Conservation (phyloP, 2,888 invertebrate species). For the Rhamnusium bicolor region DNA sequence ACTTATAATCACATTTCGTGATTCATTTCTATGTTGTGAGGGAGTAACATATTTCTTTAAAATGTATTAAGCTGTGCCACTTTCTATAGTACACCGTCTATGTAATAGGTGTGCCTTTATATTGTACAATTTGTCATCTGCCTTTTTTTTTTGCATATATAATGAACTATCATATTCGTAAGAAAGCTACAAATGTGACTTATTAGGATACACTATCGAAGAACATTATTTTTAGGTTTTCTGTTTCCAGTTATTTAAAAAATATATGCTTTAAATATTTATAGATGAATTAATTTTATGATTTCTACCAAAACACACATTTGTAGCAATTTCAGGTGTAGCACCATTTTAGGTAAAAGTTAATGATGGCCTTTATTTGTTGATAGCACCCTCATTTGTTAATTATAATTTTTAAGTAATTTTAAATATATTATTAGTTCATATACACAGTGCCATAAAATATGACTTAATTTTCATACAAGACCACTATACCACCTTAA, state of each 20-base stretch:
- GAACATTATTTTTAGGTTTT: neutral
- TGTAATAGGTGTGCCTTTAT: conserved; percentile 70
- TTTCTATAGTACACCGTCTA: conserved; percentile 46
- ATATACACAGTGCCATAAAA: conserved; percentile 25
- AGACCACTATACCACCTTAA: neutral
- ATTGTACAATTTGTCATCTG: conserved; percentile 66
- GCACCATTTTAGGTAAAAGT: neutral
- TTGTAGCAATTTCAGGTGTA: conserved; percentile 9
- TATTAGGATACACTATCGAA: neutral
- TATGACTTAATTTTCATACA: conserved; percentile 7
- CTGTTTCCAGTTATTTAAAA: neutral
- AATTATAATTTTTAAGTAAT: conserved; percentile 19
- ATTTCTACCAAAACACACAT: conserved; percentile 1
- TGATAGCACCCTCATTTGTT: conserved; percentile 26
- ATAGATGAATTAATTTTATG: neutral
- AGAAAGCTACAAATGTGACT: conserved; percentile 19
- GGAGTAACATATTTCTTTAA: neutral
- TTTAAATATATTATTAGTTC: conserved; percentile 6
- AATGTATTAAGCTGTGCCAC: conserved; percentile 8
- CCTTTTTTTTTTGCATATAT: conserved; percentile 41
- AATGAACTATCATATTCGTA: conserved; percentile 1
- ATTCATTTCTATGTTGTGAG: neutral
- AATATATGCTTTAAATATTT: neutral
- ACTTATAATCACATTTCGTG: neutral
- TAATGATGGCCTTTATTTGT: conserved; percentile 6